A percentile compares a stretch with the other conserved stretches of the same genome.
phyloP scores from a whole-genome alignment of 2,888 invertebrate species.

The Tethea ocularis region DNA sequence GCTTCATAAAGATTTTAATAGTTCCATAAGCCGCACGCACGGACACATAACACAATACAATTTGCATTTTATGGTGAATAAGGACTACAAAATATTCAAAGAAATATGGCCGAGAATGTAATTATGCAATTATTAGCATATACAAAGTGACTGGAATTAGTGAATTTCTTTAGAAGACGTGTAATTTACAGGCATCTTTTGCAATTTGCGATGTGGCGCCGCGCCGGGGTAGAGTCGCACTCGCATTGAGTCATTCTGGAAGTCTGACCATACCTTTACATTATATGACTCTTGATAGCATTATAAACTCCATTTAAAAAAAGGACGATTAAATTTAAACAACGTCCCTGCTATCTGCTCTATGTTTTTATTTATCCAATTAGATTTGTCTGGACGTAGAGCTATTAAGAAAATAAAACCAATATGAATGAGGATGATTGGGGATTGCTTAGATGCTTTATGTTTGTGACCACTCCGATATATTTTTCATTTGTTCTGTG shows the following conservation, averaged over 20 bases:
- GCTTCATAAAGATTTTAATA: not conserved
- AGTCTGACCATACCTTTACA: not conserved
- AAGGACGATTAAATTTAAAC: not conserved
- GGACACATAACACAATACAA: slow-evolving; percentile 30
- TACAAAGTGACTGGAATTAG: slow-evolving; percentile 11
- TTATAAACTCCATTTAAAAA: not conserved
- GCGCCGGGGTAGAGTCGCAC: not conserved
- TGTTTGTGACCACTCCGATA: not conserved
- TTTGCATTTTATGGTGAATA: slow-evolving; percentile 45
- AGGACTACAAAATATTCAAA: slow-evolving; percentile 16
- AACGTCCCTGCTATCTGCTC: not conserved
- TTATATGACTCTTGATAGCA: not conserved
- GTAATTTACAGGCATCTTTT: slow-evolving; percentile 5
- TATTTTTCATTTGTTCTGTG: slow-evolving; percentile 12
- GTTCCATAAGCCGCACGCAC: slow-evolving; percentile 1
- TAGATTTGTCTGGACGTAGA: not conserved
- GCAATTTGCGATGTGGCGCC: not conserved
- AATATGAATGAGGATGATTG: no score
- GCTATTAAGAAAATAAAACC: no score
- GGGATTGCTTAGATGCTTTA: not conserved
- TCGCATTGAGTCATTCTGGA: not conserved
- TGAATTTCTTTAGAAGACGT: slow-evolving; percentile 1
- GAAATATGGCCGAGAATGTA: slow-evolving; percentile 30
- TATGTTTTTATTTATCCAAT: not conserved
- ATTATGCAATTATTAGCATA: slow-evolving; percentile 49